phyloP scores from a whole-genome alignment of 2,797 vertebrate species.

The Coranthus polyacanthus region DNA sequence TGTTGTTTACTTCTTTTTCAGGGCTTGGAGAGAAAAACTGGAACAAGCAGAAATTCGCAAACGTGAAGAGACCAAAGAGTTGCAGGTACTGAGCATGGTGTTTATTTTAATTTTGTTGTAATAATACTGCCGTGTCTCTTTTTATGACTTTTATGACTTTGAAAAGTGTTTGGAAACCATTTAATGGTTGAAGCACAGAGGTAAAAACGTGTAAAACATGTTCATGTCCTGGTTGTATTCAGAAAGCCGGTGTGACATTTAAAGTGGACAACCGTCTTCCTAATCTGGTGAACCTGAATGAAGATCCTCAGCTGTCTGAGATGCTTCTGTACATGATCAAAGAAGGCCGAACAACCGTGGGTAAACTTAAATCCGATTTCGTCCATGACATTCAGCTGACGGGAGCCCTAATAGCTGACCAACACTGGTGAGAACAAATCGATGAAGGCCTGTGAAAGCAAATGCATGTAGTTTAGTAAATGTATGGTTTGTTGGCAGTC shows the following conservation, averaged over 20 bases:
- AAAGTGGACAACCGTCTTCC: constrained; percentile 95
- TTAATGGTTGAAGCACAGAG: too few relatives aligned
- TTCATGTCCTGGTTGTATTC: constrained; percentile 20
- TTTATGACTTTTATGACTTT: too few relatives aligned
- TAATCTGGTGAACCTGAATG: constrained; percentile 96
- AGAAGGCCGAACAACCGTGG: constrained; percentile 93
- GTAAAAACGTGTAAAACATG: too few relatives aligned
- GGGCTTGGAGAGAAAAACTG: constrained; percentile 94
- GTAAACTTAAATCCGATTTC: constrained; percentile 86
- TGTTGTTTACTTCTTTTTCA: constrained; percentile 52
- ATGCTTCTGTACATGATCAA: constrained; percentile 97
- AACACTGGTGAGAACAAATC: constrained; percentile 89
- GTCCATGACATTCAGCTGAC: constrained; percentile 93
- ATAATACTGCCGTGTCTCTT: not conserved
- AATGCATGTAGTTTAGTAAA: not conserved
- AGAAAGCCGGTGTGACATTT: constrained; percentile 95
- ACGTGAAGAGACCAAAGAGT: constrained; percentile 91
- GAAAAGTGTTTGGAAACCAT: not conserved
- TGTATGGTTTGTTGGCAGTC: not conserved
- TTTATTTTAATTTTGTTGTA: not conserved
- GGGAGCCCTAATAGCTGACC: constrained; percentile 92
- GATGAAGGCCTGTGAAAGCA: not conserved
- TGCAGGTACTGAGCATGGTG: constrained; percentile 85
- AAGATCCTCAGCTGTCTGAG: constrained; percentile 98
- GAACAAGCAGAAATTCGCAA: constrained; percentile 94